Conservation (phyloP, 2,113 vertebrate genomes). For the Peucedramus taeniatus region DNA sequence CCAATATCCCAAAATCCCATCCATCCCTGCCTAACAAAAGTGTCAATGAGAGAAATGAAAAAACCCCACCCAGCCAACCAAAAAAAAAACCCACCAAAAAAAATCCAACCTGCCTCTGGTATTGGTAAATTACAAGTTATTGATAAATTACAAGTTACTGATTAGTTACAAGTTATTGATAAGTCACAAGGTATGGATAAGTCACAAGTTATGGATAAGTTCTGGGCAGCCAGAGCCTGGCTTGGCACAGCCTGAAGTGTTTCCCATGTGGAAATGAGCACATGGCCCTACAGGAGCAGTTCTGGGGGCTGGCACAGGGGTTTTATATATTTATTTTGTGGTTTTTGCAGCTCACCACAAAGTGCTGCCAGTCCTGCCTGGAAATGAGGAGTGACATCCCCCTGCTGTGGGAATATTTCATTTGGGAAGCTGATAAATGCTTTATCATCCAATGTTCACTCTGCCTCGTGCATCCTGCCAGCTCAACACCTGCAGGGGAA, state of each 20-base stretch:
- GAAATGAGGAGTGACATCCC: accelerated
- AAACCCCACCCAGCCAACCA: neutral
- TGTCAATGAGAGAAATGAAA: neutral
- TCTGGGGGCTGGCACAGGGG: neutral
- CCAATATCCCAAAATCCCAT: neutral
- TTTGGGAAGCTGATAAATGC: neutral
- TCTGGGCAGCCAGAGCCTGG: neutral
- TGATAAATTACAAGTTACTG: neutral
- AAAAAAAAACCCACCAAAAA: neutral
- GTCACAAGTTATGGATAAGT: accelerated
- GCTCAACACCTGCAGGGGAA: neutral
- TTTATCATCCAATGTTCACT: accelerated
- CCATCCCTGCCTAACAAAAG: neutral
- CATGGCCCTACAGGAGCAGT: neutral
- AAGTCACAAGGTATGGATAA: neutral
- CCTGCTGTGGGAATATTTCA: too few relatives aligned
- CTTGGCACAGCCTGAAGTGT: neutral
- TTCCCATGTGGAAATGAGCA: accelerated
- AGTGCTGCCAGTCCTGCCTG: neutral
- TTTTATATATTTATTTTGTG: neutral
- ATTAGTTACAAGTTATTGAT: too few relatives aligned
- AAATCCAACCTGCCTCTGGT: neutral
- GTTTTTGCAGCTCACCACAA: neutral
- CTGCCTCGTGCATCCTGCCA: accelerated
- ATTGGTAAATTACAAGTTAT: neutral